These are phyloP conservation scores for Serripes groenlandicus DNA, from an alignment of 2,888 invertebrate genomes.

Conservation along the genomic window DNA sequence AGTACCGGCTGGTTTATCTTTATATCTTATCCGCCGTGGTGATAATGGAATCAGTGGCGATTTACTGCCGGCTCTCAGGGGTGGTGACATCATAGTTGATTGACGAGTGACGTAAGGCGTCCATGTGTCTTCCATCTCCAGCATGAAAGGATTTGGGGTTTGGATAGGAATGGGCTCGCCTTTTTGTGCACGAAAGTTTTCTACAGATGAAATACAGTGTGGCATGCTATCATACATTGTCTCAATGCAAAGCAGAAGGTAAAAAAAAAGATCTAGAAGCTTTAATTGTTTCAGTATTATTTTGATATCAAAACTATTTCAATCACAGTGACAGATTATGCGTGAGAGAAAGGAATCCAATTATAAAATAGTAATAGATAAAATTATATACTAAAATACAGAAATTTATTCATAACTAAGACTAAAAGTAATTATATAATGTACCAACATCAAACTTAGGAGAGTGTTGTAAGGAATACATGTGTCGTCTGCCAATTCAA, in stretches of 20 bases:
- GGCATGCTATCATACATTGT: not conserved
- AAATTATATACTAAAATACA: too few relatives aligned
- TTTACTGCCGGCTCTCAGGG: constrained; percentile 44
- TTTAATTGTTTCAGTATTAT: not conserved
- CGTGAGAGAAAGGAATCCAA: too few relatives aligned
- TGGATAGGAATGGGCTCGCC: constrained; percentile 65
- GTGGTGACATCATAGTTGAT: constrained; percentile 59
- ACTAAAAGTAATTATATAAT: too few relatives aligned
- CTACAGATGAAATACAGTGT: constrained; percentile 55
- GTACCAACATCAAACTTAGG: too few relatives aligned
- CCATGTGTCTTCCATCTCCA: constrained; percentile 60
- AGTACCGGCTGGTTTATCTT: constrained; percentile 45
- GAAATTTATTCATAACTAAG: too few relatives aligned
- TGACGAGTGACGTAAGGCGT: constrained; percentile 65
- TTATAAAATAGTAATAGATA: too few relatives aligned
- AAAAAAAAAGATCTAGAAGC: not conserved
- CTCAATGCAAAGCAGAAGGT: not conserved
- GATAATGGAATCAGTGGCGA: constrained; percentile 56
- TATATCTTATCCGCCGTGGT: constrained; percentile 44
- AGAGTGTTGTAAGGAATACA: too few relatives aligned
- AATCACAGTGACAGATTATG: too few relatives aligned
- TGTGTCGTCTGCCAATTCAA: too few relatives aligned
- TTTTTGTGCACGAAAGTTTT: constrained; percentile 68
- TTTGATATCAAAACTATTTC: not conserved
- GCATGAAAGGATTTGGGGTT: constrained; percentile 65